These are phyloP conservation scores for Lasioglossum leucozonium DNA, from an alignment of 2,888 invertebrate species.

Conservation along the genomic window DNA sequence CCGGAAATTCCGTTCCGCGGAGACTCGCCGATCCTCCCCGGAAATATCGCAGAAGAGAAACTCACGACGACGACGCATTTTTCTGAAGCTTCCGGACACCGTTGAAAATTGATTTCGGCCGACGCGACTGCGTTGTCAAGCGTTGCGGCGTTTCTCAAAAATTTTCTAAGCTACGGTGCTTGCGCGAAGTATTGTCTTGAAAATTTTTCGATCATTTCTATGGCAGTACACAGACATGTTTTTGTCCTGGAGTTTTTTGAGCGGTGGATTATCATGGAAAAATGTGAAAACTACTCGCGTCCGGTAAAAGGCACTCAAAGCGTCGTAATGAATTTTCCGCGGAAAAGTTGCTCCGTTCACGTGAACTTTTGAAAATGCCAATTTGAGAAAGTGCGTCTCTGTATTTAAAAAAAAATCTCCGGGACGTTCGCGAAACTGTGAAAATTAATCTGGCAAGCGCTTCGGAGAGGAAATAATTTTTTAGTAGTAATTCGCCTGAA, in stretches of 20 bases:
- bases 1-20: neutral
- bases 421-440: neutral
- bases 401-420: neutral
- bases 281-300: neutral
- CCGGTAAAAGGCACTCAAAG: neutral
- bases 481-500: neutral
- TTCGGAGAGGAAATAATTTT: neutral
- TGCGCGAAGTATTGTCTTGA: neutral
- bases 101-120: neutral
- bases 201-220: neutral
- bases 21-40: neutral
- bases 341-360: neutral
- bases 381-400: neutral
- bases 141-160: too few species aligned
- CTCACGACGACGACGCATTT: neutral
- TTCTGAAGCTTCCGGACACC: neutral
- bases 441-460: neutral
- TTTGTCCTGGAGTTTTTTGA: neutral
- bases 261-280: neutral
- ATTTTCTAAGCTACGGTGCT: too few species aligned
- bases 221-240: neutral
- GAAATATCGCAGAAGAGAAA: neutral
- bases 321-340: neutral
- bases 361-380: neutral
- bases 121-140: too few species aligned